Base-by-base conservation (phyloP, 2,888 invertebrate species). In the Drosophila niveifrons region DNA sequence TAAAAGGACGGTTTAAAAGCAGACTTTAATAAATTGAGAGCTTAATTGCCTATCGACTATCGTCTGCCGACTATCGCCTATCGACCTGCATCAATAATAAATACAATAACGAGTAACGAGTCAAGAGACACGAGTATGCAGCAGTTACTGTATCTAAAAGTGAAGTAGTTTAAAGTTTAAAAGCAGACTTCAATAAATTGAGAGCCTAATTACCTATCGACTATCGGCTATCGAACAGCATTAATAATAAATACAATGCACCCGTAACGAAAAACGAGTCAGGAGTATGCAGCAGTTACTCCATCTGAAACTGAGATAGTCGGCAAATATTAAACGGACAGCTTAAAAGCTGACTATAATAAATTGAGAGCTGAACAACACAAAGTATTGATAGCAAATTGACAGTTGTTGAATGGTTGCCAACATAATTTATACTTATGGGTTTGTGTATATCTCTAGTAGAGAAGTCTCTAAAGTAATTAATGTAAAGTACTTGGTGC, bases 291-390 rank as follows among this genome's bases (percentile, higher is more conserved):
- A 76, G 57, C 56, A 53, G 31, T n/a, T n/a, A n/a, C n/a, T n/a
- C n/a, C n/a, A n/a, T 48, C 65, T 18, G 53, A 29, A 3, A 28
- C 15, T 17, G 34, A 18, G 43, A 57, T 44, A 18, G 47, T 43
- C 43, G 15, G 28, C 23, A 58, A 81, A 56, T 59, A 62, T 75
- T 81, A 75, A 82, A 75, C 68, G 50, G 72, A 59, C 63, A 70
- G 84, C 87, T 87, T 87, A 83, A 86, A 83, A 78, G 34, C 59
- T 23, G 59, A 48, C 64, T 39, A 66, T 52, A 81, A 81, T 84
- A 87, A 81, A 87, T 78, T 65, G 70, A 66, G 59, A 53, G 75
- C 64, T 81, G 71, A 78, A 80, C 47, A 51, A 23, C 23, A 23
- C 28, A 59, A 59, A 56, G 69, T 53, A 46, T 23, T 11, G 41